Conservation (phyloP, 2,888 invertebrate species). For the Catocala fraxini region DNA sequence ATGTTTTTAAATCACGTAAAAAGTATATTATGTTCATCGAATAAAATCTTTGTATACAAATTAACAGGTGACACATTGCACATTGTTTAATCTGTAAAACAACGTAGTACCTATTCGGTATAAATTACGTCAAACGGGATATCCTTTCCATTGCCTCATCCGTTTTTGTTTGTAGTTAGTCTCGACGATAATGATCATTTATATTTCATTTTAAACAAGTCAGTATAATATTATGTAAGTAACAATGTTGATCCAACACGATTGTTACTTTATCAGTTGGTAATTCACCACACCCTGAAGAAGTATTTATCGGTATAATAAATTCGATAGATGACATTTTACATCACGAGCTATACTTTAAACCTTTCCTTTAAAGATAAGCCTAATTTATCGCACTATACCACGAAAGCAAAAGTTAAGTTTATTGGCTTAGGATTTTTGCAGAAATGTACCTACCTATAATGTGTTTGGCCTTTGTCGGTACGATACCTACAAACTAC, state of each 20-base stretch:
- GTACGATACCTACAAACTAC: too few species aligned
- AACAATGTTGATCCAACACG: conserved; percentile 35
- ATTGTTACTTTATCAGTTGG: conserved; percentile 36
- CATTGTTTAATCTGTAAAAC: background rate
- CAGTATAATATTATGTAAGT: conserved; percentile 6
- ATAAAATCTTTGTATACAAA: background rate
- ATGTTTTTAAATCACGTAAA: too few species aligned
- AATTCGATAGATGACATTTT: conserved; percentile 12
- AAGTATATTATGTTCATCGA: too few species aligned
- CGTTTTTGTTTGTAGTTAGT: conserved; percentile 33
- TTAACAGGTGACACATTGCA: background rate
- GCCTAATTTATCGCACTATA: conserved; percentile 8
- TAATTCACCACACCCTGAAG: conserved; percentile 32
- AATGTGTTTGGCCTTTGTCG: too few species aligned
- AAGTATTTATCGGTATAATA: conserved; percentile 12
- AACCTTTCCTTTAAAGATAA: conserved; percentile 7
- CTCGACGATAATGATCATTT: conserved; percentile 35
- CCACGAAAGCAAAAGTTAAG: background rate
- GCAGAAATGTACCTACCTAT: too few species aligned
- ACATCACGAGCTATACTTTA: conserved; percentile 2
- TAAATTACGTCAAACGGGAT: conserved; percentile 42
- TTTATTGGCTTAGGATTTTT: too few species aligned
- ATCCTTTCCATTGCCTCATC: conserved; percentile 42
- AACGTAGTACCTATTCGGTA: conserved; percentile 4
- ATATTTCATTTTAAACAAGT: conserved; percentile 1